These are phyloP conservation scores for Phymastichus coffea DNA, from an alignment of 1,140 invertebrate genomes.

Conservation along the genomic window DNA sequence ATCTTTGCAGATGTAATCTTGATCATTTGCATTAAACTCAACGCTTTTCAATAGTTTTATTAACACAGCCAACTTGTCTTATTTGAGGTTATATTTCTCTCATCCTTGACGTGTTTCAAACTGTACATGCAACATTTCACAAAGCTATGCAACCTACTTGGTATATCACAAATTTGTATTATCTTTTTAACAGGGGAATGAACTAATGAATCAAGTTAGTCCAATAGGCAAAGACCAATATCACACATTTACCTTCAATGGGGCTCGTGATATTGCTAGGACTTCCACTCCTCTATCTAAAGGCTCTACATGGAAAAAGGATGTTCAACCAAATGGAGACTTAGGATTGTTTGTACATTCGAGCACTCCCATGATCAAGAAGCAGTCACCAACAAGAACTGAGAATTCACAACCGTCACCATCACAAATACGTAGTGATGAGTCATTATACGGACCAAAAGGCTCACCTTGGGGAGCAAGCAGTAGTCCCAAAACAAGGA, in stretches of 20 bases:
- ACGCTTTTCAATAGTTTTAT: background rate
- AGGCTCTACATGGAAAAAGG: conserved; percentile 18
- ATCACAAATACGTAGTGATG: conserved; percentile 28
- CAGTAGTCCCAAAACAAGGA: conserved; percentile 43
- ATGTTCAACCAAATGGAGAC: conserved; percentile 34
- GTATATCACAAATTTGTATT: background rate
- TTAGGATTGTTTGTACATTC: conserved; percentile 7
- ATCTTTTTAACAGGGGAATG: background rate
- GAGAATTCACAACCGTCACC: conserved; percentile 28
- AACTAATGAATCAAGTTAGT: background rate
- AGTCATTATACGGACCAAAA: conserved; percentile 35
- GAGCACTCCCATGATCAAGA: conserved; percentile 1
- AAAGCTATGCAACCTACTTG: background rate
- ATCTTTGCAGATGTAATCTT: too few species aligned
- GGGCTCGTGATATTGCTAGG: conserved; percentile 3
- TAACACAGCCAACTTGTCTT: background rate
- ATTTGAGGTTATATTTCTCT: background rate
- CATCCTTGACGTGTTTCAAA: background rate
- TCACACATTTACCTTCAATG: conserved; percentile 22
- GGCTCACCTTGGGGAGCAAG: conserved; percentile 44
- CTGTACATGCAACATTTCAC: too few species aligned
- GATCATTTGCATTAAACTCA: too few species aligned
- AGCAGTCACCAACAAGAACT: background rate
- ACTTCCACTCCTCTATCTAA: conserved; percentile 37
- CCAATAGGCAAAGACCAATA: conserved; percentile 14